phyloP scores from a whole-genome alignment of 53 echinoderm and acorn worm species.

The Arbacia lixula region DNA sequence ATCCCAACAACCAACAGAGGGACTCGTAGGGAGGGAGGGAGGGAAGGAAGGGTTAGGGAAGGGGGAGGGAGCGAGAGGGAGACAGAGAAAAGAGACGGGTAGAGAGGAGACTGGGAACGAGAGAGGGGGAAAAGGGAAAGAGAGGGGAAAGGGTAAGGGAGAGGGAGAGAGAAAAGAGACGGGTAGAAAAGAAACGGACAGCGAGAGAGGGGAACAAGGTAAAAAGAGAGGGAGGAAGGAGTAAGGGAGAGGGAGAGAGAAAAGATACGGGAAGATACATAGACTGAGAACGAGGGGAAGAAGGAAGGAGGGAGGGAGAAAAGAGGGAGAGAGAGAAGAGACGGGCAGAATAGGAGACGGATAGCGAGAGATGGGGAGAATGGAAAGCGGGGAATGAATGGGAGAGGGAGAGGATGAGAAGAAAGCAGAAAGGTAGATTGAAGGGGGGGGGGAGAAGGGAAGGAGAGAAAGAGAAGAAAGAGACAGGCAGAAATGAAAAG shows the following conservation, averaged over 20 bases:
- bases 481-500: not conserved
- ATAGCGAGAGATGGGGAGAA: not conserved
- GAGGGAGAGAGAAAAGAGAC: not conserved
- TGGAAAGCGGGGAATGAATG: not conserved
- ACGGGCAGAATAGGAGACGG: not conserved
- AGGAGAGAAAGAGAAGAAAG: not conserved
- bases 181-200: not conserved
- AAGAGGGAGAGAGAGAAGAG: not conserved
- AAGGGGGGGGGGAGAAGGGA: not conserved
- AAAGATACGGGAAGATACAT: too few species aligned
- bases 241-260: not conserved
- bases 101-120: not conserved
- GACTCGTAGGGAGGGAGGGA: not conserved
- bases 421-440: not conserved
- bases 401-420: not conserved
- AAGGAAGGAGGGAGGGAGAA: not conserved
- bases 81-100: not conserved
- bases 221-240: too few species aligned
- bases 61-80: not conserved
- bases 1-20: not conserved
- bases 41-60: not conserved
- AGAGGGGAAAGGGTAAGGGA: not conserved
- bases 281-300: too few species aligned
- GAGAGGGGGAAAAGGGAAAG: not conserved
- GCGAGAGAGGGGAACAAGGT: not conserved